Conservation (phyloP, 30 jellyfish, hydroid and myxozoan genomes). For the Catostylus mosaicus region DNA sequence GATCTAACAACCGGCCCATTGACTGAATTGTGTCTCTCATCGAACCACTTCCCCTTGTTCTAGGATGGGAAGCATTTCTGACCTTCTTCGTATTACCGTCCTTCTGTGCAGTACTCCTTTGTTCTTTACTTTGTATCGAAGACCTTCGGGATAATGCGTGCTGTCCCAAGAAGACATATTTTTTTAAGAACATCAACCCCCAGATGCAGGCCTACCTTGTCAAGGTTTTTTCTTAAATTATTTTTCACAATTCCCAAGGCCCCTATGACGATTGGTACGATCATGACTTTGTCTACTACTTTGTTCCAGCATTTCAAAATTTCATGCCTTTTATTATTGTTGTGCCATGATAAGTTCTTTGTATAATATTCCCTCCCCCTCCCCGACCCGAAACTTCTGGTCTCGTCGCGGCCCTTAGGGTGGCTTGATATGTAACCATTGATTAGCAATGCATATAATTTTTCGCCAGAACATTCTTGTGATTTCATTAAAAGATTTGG, state of each 20-base stretch:
- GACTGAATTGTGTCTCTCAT: no score
- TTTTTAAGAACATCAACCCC: background rate
- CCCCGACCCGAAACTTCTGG: no score
- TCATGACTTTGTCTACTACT: background rate
- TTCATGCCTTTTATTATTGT: no score
- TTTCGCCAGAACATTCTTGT: no score
- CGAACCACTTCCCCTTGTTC: constrained; percentile 10
- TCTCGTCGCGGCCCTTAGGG: no score
- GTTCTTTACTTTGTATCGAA: constrained; percentile 17
- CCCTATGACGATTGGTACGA: background rate
- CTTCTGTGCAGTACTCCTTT: background rate
- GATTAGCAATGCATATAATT: no score
- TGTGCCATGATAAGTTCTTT: no score
- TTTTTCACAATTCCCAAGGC: constrained; percentile 3
- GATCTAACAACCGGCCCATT: no score
- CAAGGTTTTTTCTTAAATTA: constrained; percentile 16
- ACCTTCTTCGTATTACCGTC: constrained; percentile 1
- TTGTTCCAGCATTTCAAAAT: no score
- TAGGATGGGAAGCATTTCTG: constrained; percentile 1
- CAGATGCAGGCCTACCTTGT: background rate
- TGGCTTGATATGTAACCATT: no score
- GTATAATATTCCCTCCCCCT: no score
- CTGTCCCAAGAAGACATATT: constrained; percentile 21
- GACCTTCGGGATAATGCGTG: constrained; percentile 8
- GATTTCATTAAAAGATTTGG: no score